phyloP scores from a whole-genome alignment of 2,113 vertebrate genomes.

The Pipra filicauda region DNA sequence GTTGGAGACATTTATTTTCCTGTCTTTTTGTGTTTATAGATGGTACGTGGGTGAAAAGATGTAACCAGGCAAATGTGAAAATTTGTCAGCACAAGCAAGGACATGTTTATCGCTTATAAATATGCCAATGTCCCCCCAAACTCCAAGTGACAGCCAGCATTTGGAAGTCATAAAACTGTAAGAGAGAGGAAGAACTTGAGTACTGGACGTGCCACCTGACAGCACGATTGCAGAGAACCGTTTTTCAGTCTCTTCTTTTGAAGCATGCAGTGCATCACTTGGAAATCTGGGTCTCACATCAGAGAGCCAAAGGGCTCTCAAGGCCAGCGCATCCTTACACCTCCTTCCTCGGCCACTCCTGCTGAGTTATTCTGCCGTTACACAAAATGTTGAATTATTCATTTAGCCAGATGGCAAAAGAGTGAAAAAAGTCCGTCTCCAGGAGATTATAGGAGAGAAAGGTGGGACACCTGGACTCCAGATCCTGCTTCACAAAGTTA shows the following conservation, averaged over 20 bases:
- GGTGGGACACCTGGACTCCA: background rate
- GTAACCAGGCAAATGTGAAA: background rate
- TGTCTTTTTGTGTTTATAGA: background rate
- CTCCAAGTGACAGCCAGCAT: background rate
- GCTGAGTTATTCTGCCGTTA: background rate
- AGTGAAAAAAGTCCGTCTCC: background rate
- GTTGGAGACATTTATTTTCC: background rate
- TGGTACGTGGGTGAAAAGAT: background rate
- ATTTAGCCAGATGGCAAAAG: conserved; percentile 21
- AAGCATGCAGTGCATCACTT: background rate
- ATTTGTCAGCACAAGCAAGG: background rate
- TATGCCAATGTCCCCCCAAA: background rate
- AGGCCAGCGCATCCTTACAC: background rate
- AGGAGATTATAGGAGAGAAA: background rate
- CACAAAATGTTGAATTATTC: conserved; percentile 14
- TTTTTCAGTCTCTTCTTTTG: background rate
- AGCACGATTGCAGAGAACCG: fast-evolving
- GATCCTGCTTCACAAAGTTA: background rate
- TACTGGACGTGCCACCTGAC: background rate
- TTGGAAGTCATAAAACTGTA: background rate
- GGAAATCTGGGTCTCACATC: background rate
- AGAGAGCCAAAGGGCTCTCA: background rate
- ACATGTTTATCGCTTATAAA: background rate
- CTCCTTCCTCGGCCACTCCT: background rate
- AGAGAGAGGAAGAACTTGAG: background rate